phyloP scores from a whole-genome alignment of 2,113 vertebrate genomes.

The Hystrix brachyura region DNA sequence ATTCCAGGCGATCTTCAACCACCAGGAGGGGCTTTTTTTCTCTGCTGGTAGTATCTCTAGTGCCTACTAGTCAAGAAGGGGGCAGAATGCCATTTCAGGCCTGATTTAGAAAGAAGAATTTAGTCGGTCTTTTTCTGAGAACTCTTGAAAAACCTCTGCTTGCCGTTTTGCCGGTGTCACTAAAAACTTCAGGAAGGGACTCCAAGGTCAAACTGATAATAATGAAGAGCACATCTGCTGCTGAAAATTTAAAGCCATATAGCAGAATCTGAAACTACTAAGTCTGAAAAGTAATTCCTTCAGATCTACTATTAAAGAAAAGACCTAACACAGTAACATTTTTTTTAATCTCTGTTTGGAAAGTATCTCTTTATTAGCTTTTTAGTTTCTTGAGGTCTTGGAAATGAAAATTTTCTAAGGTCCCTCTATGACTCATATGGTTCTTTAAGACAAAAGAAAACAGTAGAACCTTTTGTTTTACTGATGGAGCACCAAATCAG shows the following conservation, averaged over 20 bases:
- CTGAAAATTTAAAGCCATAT: constrained; percentile 39
- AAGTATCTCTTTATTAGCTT: constrained; percentile 35
- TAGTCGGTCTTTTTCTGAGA: constrained; percentile 41
- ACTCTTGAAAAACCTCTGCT: constrained; percentile 33
- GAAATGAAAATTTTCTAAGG: constrained; percentile 16
- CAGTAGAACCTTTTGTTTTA: constrained; percentile 55
- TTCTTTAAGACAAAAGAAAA: constrained; percentile 32
- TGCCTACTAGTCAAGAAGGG: constrained; percentile 46
- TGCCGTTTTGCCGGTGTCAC: constrained; percentile 1
- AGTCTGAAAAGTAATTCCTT: constrained; percentile 29
- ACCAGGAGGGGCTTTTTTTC: not conserved
- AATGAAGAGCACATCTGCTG: constrained; percentile 23
- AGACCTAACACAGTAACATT: not conserved
- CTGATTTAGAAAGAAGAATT: constrained; percentile 29
- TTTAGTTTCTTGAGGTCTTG: constrained; percentile 43
- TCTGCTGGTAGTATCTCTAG: constrained; percentile 10
- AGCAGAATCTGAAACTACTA: constrained; percentile 51
- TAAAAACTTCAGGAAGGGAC: not conserved
- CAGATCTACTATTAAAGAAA: constrained; percentile 33
- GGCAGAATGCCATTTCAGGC: constrained; percentile 32
- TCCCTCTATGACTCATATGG: not conserved
- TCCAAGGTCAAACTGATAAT: not conserved
- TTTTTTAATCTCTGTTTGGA: not conserved
- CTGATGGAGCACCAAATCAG: not conserved
- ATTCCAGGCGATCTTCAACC: not conserved